phyloP scores from a whole-genome alignment of 2,888 invertebrate species.

The Ophraella communa region DNA sequence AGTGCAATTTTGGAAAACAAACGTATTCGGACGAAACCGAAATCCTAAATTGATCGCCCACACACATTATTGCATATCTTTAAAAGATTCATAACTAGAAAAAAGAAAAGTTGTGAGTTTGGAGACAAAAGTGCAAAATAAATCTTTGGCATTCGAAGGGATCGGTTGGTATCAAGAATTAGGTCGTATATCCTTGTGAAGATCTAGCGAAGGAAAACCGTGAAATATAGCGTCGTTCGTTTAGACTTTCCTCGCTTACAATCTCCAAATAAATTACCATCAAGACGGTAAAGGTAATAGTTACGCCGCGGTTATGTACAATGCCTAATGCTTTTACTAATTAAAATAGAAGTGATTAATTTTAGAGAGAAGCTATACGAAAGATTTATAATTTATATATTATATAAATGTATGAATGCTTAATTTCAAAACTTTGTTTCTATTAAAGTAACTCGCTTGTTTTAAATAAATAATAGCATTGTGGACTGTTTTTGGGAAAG shows the following conservation, averaged over 20 bases:
- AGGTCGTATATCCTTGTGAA: slow-evolving; percentile 6
- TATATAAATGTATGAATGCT: background rate
- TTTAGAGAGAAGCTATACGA: slow-evolving; percentile 5
- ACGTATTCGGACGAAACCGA: no score
- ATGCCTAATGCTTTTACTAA: slow-evolving; percentile 38
- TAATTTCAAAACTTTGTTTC: no score
- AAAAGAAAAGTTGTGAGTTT: background rate
- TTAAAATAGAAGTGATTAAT: slow-evolving; percentile 46
- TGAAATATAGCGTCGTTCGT: slow-evolving; percentile 19
- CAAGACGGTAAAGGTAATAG: slow-evolving; percentile 22
- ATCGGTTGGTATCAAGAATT: background rate
- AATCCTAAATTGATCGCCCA: no score
- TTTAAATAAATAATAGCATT: no score
- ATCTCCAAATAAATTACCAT: slow-evolving; percentile 31
- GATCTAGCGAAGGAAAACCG: background rate
- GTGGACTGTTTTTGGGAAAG: no score
- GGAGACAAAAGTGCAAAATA: background rate
- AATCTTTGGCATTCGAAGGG: background rate
- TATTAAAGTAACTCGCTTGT: no score
- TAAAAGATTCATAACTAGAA: background rate
- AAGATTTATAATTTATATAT: slow-evolving; percentile 11
- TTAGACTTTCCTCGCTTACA: slow-evolving; percentile 24
- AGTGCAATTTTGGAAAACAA: no score
- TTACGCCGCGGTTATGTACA: slow-evolving; percentile 38
- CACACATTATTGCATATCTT: no score